Base-by-base conservation (phyloP, 64 coral and sea anemone species). In the Platygyra sinensis region DNA sequence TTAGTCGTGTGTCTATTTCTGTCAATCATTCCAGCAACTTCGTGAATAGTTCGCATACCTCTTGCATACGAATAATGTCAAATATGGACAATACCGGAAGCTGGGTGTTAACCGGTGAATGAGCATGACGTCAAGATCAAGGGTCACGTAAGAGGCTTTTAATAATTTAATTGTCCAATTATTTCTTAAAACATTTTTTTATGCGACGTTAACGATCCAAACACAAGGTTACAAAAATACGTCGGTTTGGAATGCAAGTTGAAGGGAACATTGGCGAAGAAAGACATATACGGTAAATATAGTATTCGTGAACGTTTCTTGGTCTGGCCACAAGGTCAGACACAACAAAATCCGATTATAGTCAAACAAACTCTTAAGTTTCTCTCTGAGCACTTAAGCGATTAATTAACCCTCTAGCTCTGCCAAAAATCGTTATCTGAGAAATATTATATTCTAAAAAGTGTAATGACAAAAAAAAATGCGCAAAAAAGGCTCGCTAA, bases 31-130 rank as follows among this genome's bases (percentile, higher is more conserved):
- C 63, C 20, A 27, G 52, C 30, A 25, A 46, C 10, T 65, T 50
- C 39, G 81, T 30, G 67, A 72, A 85, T 85, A 71, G 19, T 22
- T 81, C 25, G 79, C 52, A 81, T 81, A 20, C 52, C 52, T 19
- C 25, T 33, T 25, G 42, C 81, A 72, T 71, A 42, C 81, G 62
- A 71, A 67, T 11, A 71, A 67, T 11, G 63, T 50, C 81, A 85
- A 24, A 85, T 85, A 71, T 72, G 81, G 81, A 85, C 69, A 71
- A 22, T 9, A 85, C 33, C 81, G 81, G 81, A 85, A 85, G 81
- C 69, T 51, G 81, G 81, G 81, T 65, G 80, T 42, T n/a, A 15
- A 30, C 71, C 29, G 5, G 9, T 1, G 31, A 65, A 46, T 20
- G 22, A 25, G 20, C 8, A 11, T 69, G 65, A 69, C 65, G 65